phyloP scores from a whole-genome alignment of 2,797 vertebrate genomes.

The Passerculus sandwichensis region DNA sequence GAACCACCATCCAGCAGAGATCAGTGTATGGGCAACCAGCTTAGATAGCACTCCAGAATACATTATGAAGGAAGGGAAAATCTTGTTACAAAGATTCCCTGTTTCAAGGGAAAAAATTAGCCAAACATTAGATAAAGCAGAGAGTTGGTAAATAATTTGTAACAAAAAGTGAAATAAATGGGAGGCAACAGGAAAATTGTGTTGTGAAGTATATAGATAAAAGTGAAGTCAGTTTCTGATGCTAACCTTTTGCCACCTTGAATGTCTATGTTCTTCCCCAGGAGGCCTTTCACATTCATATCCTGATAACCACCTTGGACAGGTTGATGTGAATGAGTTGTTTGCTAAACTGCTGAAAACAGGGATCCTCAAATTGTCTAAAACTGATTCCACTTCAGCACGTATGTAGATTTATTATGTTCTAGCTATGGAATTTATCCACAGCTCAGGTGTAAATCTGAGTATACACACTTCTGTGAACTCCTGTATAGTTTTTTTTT shows the following conservation, averaged over 20 bases:
- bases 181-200: not conserved
- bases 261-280: not conserved
- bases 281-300: slow-evolving; percentile 80
- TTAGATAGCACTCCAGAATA: not conserved
- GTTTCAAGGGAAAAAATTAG: not conserved
- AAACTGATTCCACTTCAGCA: slow-evolving; percentile 79
- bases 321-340: slow-evolving; percentile 95
- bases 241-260: not conserved
- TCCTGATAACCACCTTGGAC: slow-evolving; percentile 93
- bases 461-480: not conserved
- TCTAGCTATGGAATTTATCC: not conserved
- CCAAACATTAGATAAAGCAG: not conserved
- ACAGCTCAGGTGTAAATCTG: not conserved
- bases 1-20: not conserved
- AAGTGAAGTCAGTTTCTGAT: not conserved
- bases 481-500: not conserved
- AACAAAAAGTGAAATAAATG: not conserved
- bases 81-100: not conserved
- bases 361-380: slow-evolving; percentile 90
- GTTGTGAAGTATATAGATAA: not conserved
- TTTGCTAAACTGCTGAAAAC: slow-evolving; percentile 91
- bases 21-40: not conserved
- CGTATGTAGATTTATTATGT: slow-evolving; percentile 72
- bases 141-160: not conserved
- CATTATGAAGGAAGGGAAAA: not conserved